Conservation (phyloP, 1,140 invertebrate genomes). For the Dufourea novaeangliae region DNA sequence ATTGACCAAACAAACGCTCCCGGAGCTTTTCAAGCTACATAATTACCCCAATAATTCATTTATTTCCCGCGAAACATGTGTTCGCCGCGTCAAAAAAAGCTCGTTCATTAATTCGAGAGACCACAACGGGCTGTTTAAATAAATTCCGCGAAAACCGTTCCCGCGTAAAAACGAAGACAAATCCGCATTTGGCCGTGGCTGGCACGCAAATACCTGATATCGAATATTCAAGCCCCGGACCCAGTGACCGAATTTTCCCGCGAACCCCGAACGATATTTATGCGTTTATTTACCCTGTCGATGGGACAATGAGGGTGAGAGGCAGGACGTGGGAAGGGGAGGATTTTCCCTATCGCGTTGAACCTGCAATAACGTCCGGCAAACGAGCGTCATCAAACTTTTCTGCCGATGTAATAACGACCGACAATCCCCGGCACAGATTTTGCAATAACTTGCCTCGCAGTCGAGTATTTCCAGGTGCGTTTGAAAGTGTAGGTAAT, state of each 20-base stretch:
- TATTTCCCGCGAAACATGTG: neutral
- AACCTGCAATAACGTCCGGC: constrained; percentile 39
- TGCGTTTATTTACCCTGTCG: constrained; percentile 26
- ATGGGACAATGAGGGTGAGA: neutral
- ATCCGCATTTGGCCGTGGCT: neutral
- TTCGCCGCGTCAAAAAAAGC: neutral
- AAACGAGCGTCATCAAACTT: constrained; percentile 47
- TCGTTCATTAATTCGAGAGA: constrained; percentile 25
- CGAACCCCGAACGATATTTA: constrained; percentile 24
- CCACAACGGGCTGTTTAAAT: constrained; percentile 14
- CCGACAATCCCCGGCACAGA: constrained; percentile 25
- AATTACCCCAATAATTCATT: neutral
- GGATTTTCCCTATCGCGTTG: neutral
- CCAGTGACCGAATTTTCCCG: constrained; percentile 28
- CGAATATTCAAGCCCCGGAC: constrained; percentile 30
- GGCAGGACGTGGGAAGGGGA: neutral
- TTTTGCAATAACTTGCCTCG: constrained; percentile 35
- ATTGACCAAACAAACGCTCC: neutral
- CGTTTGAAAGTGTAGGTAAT: neutral
- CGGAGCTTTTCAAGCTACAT: neutral
- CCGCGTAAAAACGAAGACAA: constrained; percentile 14
- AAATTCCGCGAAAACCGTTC: constrained; percentile 8
- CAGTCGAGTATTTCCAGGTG: neutral
- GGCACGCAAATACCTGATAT: constrained; percentile 21
- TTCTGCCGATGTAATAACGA: constrained; percentile 45